A percentile compares a stretch with the other conserved stretches of the same genome.
phyloP scores from a whole-genome alignment of 2,797 vertebrate genomes.

The Hyperoplus immaculatus region DNA sequence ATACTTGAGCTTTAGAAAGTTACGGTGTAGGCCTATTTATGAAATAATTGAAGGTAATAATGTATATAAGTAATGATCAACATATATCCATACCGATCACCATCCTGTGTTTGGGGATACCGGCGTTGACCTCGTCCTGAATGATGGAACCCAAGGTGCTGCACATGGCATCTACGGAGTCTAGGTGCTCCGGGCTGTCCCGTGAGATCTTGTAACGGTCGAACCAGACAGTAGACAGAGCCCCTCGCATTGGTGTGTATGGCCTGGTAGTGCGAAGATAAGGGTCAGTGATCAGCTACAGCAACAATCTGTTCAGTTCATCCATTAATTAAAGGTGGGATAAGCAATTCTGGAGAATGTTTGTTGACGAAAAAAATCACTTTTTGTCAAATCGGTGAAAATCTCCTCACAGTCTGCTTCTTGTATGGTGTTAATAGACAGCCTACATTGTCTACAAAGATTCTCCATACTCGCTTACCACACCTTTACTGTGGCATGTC shows the following conservation, averaged over 20 bases:
- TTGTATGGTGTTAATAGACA: too few species aligned
- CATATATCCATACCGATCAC: constrained; percentile 84
- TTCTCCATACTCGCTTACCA: too few species aligned
- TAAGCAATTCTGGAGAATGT: too few species aligned
- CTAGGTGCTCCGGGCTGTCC: constrained; percentile 89
- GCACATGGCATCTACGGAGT: constrained; percentile 90
- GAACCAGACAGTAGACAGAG: constrained; percentile 91
- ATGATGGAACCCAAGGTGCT: constrained; percentile 83
- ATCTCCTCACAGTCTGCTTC: too few species aligned
- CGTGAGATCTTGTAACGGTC: constrained; percentile 89
- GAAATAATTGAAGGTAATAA: too few species aligned
- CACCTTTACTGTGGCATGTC: background rate
- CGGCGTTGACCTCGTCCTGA: constrained; percentile 86
- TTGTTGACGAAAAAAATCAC: too few species aligned
- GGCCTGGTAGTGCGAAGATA: constrained; percentile 78
- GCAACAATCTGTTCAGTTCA: background rate
- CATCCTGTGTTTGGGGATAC: constrained; percentile 88
- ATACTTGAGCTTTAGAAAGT: background rate
- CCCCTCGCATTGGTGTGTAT: constrained; percentile 89
- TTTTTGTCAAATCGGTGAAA: too few species aligned
- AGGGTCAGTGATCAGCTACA: constrained; percentile 6
- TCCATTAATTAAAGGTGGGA: background rate
- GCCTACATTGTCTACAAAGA: too few species aligned
- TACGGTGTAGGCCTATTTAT: background rate
- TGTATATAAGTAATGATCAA: background rate